These are phyloP conservation scores for Noctua janthe DNA, from an alignment of 2,888 invertebrate genomes.

Conservation along the genomic window DNA sequence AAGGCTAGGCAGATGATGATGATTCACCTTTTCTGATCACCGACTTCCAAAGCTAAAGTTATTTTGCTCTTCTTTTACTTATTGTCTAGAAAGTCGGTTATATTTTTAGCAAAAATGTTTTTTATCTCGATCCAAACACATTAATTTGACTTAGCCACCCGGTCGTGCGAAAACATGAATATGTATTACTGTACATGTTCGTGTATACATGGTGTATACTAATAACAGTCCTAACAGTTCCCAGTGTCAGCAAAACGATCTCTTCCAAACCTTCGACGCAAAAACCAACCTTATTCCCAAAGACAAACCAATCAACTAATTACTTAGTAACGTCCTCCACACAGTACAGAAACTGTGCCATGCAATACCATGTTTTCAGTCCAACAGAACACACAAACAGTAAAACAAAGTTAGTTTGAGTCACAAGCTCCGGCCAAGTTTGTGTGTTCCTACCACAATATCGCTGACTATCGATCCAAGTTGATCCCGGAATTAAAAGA, in stretches of 20 bases:
- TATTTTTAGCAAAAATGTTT: too few relatives aligned
- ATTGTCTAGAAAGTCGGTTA: too few relatives aligned
- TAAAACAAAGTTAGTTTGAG: constrained; percentile 55
- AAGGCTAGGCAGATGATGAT: too few relatives aligned
- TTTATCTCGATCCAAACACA: too few relatives aligned
- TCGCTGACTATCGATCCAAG: constrained; percentile 43
- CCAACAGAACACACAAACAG: constrained; percentile 53
- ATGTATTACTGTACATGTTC: not conserved
- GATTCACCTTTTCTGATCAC: too few relatives aligned
- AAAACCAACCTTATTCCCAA: not conserved
- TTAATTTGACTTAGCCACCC: too few relatives aligned
- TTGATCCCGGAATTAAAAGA: constrained; percentile 61
- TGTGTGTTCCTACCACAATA: constrained; percentile 48
- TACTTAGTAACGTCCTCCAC: constrained; percentile 15
- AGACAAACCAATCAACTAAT: constrained; percentile 34
- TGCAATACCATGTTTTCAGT: constrained; percentile 42
- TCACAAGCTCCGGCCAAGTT: constrained; percentile 44
- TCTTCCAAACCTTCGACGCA: not conserved
- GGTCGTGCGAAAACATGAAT: not conserved
- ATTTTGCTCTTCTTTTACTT: too few relatives aligned
- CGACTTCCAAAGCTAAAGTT: too few relatives aligned
- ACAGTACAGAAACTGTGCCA: constrained; percentile 14
- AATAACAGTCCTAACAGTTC: not conserved
- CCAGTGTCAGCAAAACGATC: not conserved
- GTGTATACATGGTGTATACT: not conserved